These are phyloP conservation scores for Meloe dianella DNA, from an alignment of 2,888 invertebrate species.

Conservation along the genomic window DNA sequence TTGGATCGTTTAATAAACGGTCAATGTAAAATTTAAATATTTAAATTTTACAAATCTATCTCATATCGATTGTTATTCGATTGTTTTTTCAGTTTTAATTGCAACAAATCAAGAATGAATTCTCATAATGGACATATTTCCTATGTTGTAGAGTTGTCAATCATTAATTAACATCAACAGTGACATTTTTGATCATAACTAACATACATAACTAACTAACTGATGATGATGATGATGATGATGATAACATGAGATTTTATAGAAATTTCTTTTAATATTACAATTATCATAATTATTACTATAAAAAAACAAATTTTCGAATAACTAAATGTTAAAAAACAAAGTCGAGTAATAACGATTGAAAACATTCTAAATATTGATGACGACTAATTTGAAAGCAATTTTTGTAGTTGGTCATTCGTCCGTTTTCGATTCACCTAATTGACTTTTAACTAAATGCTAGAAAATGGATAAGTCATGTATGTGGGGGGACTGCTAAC, in stretches of 20 bases:
- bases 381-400: constrained; percentile 34
- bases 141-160: not conserved
- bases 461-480: constrained; percentile 61
- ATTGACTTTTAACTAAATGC: constrained; percentile 61
- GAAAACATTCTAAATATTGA: constrained; percentile 33
- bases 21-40: not conserved
- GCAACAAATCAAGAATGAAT: not conserved
- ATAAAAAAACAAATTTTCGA: not conserved
- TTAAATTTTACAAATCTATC: not conserved
- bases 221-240: not conserved
- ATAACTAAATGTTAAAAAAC: not conserved
- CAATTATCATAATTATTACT: no score
- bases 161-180: not conserved
- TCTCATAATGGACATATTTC: not conserved
- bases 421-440: constrained; percentile 50
- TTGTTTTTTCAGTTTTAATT: not conserved
- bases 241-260: not conserved
- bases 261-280: constrained; percentile 3
- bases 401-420: constrained; percentile 16
- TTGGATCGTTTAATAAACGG: not conserved
- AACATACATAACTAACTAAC: no score
- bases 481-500: constrained; percentile 51
- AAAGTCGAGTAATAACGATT: not conserved
- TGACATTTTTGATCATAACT: not conserved
- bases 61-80: not conserved